A percentile compares a stretch with the other conserved stretches of the same genome.
Evolutionary conservation across 2,113 vertebrate species (phyloP).

Genomic region (Pedetes capensis): DNA sequence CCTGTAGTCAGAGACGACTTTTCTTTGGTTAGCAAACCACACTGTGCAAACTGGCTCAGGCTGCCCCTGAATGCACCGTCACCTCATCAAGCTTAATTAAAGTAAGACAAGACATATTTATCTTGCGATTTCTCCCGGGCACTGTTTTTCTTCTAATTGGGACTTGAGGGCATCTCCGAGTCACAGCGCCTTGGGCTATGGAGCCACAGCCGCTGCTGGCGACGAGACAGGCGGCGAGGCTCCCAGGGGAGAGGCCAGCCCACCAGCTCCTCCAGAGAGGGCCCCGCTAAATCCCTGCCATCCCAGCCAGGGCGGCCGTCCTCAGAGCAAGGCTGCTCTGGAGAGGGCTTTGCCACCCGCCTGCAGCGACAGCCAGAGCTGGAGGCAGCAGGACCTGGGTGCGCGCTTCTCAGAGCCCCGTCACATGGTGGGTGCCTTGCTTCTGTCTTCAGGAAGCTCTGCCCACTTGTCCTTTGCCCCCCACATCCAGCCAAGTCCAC

Average conservation of each 20-base stretch:
- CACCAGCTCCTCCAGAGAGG: conserved; percentile 40
- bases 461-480: not conserved
- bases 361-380: accelerated
- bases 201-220: conserved; percentile 55
- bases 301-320: accelerated
- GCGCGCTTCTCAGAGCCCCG: not conserved
- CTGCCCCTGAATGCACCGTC: conserved; percentile 50
- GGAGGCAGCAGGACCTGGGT: accelerated
- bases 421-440: accelerated
- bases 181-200: conserved; percentile 53
- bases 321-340: not conserved
- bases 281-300: not conserved
- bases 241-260: conserved; percentile 34
- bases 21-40: conserved; percentile 63
- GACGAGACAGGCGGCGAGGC: conserved; percentile 38
- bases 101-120: conserved; percentile 64
- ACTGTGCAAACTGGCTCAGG: conserved; percentile 62
- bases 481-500: not conserved
- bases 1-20: not conserved
- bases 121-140: conserved; percentile 74
- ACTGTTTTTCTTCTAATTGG: conserved; percentile 71
- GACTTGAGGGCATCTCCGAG: conserved; percentile 42
- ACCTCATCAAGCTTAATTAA: conserved; percentile 74
- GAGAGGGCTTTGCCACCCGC: not conserved
- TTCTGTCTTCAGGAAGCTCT: not conserved